Conservation (phyloP, 2,113 vertebrate species). For the Cercopithecus mona region DNA sequence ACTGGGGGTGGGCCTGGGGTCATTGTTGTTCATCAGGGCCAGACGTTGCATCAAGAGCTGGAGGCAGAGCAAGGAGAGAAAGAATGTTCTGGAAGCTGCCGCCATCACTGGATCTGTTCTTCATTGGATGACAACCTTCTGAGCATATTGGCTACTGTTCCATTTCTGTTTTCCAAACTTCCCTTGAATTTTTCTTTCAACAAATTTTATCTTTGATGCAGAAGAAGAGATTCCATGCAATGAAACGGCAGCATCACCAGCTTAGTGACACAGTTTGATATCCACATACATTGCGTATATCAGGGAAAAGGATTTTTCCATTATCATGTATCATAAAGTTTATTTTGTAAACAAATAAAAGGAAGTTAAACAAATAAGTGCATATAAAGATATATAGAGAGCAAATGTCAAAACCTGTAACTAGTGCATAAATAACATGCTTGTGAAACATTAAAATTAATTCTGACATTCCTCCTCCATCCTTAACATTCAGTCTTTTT, state of each 20-base stretch:
- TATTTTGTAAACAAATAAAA: neutral
- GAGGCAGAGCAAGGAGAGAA: neutral
- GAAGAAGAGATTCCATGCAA: neutral
- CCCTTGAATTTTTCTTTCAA: neutral
- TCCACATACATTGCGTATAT: neutral
- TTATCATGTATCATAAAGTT: neutral
- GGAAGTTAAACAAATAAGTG: neutral
- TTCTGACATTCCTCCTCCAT: neutral
- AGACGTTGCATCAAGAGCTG: neutral
- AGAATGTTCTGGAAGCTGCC: neutral
- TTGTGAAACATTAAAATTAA: neutral
- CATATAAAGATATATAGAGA: neutral
- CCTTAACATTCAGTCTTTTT: neutral
- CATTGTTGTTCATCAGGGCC: neutral
- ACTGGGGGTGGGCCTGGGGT: neutral
- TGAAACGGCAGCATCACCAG: neutral
- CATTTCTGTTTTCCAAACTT: neutral
- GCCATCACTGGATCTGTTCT: no score
- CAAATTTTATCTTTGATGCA: neutral
- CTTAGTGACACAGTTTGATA: neutral
- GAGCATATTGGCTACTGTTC: neutral
- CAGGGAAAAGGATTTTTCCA: neutral
- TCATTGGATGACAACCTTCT: neutral
- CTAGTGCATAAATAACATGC: neutral
- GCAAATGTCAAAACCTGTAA: neutral